Evolutionary conservation across 2,113 vertebrate species (phyloP).

Genomic region (Puffinus mauretanicus): DNA sequence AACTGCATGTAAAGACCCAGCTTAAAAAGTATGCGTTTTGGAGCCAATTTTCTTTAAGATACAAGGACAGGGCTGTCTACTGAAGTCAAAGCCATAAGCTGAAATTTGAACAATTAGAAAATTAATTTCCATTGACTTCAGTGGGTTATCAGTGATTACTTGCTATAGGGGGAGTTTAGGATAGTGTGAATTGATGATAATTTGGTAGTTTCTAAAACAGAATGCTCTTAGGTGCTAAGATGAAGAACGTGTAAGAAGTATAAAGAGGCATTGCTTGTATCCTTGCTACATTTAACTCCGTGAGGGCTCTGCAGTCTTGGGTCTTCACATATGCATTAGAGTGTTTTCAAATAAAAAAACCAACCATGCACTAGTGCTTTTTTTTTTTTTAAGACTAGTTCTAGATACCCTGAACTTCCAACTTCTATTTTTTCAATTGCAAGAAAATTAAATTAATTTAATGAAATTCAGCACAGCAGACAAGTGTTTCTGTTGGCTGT

Average conservation of each 20-base stretch:
- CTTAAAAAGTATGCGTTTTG: not conserved
- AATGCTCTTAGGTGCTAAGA: not conserved
- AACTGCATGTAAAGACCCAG: not conserved
- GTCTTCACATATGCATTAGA: too few relatives aligned
- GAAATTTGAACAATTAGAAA: not conserved
- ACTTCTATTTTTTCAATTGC: not conserved
- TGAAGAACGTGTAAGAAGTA: not conserved
- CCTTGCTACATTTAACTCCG: not conserved
- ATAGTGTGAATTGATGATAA: not conserved
- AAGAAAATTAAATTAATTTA: not conserved
- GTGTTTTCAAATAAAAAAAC: not conserved
- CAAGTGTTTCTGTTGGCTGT: not conserved
- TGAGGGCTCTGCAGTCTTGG: not conserved
- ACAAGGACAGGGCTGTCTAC: not conserved
- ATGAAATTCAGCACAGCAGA: not conserved
- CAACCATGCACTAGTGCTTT: not conserved
- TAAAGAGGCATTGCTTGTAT: not conserved
- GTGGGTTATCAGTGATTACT: not conserved
- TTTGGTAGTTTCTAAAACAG: not conserved
- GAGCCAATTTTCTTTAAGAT: not conserved
- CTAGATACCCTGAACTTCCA: not conserved
- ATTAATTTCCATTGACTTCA: not conserved
- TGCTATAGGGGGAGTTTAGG: not conserved
- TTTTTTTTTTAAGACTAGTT: not conserved
- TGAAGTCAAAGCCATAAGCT: not conserved